These are phyloP conservation scores for Coluber constrictor DNA, from an alignment of 2,797 vertebrate species.

Conservation along the genomic window DNA sequence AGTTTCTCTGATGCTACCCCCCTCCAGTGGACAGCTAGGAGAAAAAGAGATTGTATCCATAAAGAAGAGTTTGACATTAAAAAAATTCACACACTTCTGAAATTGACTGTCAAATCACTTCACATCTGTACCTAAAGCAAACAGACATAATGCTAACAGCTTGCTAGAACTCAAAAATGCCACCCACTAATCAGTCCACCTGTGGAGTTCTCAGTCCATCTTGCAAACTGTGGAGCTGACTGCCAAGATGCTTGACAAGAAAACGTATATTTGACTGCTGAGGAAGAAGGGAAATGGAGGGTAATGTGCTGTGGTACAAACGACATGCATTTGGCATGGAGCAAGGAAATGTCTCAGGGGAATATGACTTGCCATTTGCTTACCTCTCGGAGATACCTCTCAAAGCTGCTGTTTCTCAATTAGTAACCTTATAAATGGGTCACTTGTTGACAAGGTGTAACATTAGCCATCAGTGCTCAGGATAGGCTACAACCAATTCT, in stretches of 20 bases:
- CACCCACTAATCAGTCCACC: constrained; percentile 79
- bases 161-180: constrained; percentile 78
- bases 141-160: constrained; percentile 79
- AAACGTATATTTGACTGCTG: constrained; percentile 76
- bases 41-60: constrained; percentile 60
- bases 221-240: constrained; percentile 69
- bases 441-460: not conserved
- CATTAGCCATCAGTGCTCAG: not conserved
- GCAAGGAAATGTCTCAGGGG: constrained; percentile 52
- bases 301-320: constrained; percentile 60
- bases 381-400: constrained; percentile 22
- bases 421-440: not conserved
- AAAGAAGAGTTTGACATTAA: constrained; percentile 70
- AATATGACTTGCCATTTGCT: constrained; percentile 38
- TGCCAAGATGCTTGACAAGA: constrained; percentile 76
- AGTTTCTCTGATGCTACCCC: constrained; percentile 9
- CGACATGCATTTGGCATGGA: constrained; percentile 49
- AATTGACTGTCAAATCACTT: constrained; percentile 76
- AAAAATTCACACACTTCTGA: constrained; percentile 70
- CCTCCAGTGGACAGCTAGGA: constrained; percentile 67
- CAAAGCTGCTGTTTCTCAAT: not conserved
- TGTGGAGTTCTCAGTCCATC: constrained; percentile 77
- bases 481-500: not conserved
- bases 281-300: constrained; percentile 68
- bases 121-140: constrained; percentile 79